A percentile compares a stretch with the other conserved stretches of the same genome.
Evolutionary conservation across 2,113 vertebrate species (phyloP).

Genomic region (Vombatus ursinus): DNA sequence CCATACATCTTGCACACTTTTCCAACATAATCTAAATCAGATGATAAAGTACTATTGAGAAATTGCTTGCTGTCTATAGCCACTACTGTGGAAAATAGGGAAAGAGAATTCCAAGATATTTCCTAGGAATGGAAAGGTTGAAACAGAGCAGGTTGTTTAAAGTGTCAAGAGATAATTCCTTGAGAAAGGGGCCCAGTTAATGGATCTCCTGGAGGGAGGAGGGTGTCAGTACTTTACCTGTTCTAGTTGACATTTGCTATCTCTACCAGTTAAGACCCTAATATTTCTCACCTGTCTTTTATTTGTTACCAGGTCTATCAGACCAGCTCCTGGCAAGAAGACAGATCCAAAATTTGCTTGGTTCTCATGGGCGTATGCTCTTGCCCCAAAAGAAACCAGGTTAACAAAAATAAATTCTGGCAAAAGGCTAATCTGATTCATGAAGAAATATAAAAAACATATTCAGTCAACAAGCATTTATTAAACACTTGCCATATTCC

Average conservation of each 20-base stretch:
- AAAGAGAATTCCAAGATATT: not conserved
- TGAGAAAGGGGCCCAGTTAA: not conserved
- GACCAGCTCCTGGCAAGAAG: not conserved
- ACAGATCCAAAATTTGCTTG: not conserved
- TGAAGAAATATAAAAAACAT: not conserved
- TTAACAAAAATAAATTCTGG: conserved; percentile 14
- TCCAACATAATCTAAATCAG: not conserved
- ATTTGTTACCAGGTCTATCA: not conserved
- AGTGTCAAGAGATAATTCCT: not conserved
- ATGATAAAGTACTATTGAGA: not conserved
- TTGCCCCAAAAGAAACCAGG: not conserved
- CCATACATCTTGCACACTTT: not conserved
- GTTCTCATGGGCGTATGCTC: not conserved
- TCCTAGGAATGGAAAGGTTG: not conserved
- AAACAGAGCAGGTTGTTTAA: not conserved
- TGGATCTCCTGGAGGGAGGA: not conserved
- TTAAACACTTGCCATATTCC: not conserved
- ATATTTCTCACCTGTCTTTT: not conserved
- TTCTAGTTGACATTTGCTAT: not conserved
- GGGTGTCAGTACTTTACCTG: not conserved
- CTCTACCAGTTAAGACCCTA: not conserved
- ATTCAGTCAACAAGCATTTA: not conserved
- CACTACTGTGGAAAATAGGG: not conserved
- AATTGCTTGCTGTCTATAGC: not conserved
- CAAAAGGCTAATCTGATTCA: not conserved